phyloP scores from a whole-genome alignment of 2,888 invertebrate genomes.

The Artemia sinica region DNA sequence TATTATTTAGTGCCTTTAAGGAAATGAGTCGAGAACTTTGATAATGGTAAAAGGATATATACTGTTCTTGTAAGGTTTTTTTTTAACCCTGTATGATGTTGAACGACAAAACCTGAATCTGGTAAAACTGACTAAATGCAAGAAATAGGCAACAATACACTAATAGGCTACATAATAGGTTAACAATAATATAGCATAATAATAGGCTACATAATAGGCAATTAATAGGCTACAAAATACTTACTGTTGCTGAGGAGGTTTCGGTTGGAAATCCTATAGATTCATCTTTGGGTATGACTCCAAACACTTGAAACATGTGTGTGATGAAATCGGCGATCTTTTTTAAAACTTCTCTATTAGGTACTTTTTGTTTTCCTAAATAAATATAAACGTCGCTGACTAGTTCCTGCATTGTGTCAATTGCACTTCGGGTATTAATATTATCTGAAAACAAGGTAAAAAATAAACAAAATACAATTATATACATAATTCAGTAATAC shows the following conservation, averaged over 20 bases:
- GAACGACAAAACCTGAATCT: no score
- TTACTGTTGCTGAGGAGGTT: not conserved
- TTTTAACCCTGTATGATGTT: no score
- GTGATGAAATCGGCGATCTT: conserved; percentile 67
- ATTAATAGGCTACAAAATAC: not conserved
- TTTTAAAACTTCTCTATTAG: conserved; percentile 50
- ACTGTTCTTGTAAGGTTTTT: no score
- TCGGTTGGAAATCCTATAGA: conserved; percentile 23
- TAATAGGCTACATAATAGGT: no score
- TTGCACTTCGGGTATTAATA: conserved; percentile 71
- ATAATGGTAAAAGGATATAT: no score
- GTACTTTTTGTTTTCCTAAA: conserved; percentile 43
- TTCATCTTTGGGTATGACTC: conserved; percentile 45
- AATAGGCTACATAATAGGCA: no score
- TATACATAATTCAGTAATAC: no score
- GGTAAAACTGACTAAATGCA: no score
- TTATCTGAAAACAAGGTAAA: conserved; percentile 54
- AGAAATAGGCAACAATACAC: no score
- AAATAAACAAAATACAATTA: conserved; percentile 19
- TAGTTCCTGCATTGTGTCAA: conserved; percentile 67
- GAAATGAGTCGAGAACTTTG: no score
- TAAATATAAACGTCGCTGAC: conserved; percentile 74
- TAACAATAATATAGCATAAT: no score
- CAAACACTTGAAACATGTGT: conserved; percentile 55
- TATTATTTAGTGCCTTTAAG: no score